Evolutionary conservation across 2,113 vertebrate genomes (phyloP).

Genomic region (Ptychochromis oligacanthus): DNA sequence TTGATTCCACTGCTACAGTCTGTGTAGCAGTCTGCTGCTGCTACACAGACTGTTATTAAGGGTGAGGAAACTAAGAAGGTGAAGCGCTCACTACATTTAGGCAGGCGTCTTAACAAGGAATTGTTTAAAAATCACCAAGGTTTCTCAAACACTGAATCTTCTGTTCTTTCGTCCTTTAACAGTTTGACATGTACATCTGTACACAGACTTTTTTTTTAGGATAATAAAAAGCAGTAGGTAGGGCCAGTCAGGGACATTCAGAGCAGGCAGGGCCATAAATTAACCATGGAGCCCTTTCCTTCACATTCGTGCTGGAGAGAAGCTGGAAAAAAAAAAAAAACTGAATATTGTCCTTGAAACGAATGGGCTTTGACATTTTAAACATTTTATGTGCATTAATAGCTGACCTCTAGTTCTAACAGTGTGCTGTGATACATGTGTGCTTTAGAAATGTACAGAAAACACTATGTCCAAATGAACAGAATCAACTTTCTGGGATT

Average conservation of each 20-base stretch:
- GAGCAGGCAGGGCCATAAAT: conserved; percentile 1
- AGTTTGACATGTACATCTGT: background rate
- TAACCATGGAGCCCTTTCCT: background rate
- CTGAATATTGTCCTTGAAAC: background rate
- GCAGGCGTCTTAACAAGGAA: background rate
- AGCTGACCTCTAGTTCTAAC: background rate
- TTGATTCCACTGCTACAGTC: conserved; percentile 22
- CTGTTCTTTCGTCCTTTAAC: background rate
- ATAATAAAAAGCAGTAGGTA: conserved; percentile 6
- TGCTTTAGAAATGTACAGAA: too few relatives aligned
- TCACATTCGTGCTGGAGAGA: background rate
- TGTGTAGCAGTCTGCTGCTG: background rate
- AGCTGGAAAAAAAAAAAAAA: background rate
- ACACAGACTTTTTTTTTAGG: conserved; percentile 7
- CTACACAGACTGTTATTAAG: background rate
- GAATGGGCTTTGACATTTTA: background rate
- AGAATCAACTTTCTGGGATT: too few relatives aligned
- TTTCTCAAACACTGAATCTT: background rate
- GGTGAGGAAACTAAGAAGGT: background rate
- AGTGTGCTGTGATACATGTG: background rate
- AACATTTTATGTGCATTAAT: background rate
- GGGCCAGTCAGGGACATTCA: background rate
- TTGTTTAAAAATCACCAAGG: background rate
- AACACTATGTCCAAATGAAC: too few relatives aligned
- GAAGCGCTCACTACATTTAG: background rate